Conservation (phyloP, 2,888 invertebrate genomes). For the Tridacna gigas region DNA sequence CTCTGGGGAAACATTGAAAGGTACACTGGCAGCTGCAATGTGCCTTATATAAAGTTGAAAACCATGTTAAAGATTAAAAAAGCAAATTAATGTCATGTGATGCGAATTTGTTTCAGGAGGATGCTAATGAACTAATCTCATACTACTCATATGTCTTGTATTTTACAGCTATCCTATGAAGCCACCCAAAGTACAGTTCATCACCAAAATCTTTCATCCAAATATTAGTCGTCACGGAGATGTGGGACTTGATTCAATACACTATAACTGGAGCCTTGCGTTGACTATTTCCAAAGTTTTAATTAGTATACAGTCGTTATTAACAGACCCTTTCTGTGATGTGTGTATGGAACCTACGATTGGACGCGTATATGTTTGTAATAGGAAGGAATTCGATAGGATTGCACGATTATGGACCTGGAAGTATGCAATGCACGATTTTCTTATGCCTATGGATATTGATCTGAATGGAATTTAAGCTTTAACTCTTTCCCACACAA, state of each 20-base stretch:
- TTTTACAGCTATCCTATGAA: constrained; percentile 92
- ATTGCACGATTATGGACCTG: constrained; percentile 95
- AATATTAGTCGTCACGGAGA: constrained; percentile 98
- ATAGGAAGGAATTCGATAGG: constrained; percentile 91
- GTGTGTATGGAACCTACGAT: constrained; percentile 96
- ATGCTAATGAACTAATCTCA: background rate
- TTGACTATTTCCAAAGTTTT: constrained; percentile 92
- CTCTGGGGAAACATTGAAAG: too few species aligned
- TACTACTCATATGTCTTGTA: background rate
- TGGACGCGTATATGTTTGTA: constrained; percentile 91
- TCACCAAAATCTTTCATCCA: constrained; percentile 97
- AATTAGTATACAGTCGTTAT: constrained; percentile 84
- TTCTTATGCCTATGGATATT: constrained; percentile 77
- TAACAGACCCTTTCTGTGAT: constrained; percentile 92
- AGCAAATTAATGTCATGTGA: background rate
- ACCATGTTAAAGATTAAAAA: background rate
- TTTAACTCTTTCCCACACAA: background rate
- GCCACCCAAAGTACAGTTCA: constrained; percentile 95
- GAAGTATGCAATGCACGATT: constrained; percentile 89
- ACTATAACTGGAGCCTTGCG: constrained; percentile 98
- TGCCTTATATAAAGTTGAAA: background rate
- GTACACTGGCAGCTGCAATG: background rate
- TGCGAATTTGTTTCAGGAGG: background rate
- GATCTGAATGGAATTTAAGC: constrained; percentile 74
- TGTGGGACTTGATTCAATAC: constrained; percentile 97